Percentiles rank a stretch among this genome's conserved stretches.
These are phyloP conservation scores for Pterostichus niger DNA, from an alignment of 2,888 invertebrate genomes.

Conservation along the genomic window DNA sequence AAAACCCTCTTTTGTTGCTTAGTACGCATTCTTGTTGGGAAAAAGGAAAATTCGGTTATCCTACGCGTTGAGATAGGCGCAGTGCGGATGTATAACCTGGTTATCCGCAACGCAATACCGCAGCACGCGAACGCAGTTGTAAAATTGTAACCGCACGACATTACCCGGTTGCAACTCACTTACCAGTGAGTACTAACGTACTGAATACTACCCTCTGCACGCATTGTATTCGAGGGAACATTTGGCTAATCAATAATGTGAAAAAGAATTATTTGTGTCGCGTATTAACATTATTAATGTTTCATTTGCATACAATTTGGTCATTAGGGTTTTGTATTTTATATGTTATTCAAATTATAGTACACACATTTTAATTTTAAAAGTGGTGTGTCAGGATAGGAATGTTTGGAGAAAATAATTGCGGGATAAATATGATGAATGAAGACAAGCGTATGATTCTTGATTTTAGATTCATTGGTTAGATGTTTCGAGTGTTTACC, in stretches of 20 bases:
- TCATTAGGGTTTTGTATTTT: no score
- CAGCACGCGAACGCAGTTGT: slow-evolving; percentile 25
- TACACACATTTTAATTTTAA: no score
- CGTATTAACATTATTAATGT: neutral
- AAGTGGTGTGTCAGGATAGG: no score
- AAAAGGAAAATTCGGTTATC: slow-evolving; percentile 27
- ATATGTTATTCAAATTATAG: no score
- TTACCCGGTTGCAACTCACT: slow-evolving; percentile 12
- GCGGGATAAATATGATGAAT: no score
- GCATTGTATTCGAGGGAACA: neutral
- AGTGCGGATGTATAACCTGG: slow-evolving; percentile 29
- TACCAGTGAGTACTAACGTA: neutral
- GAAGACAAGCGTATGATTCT: no score
- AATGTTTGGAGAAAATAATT: no score
- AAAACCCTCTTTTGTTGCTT: neutral
- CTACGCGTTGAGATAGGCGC: slow-evolving; percentile 19
- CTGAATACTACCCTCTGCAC: slow-evolving; percentile 7
- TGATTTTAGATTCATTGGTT: no score
- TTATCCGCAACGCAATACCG: slow-evolving; percentile 10
- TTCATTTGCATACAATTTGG: no score
- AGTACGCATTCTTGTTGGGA: neutral
- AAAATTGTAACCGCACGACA: slow-evolving; percentile 19
- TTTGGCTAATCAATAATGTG: neutral
- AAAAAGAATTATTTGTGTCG: slow-evolving; percentile 13
- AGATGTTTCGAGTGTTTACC: no score